Conservation (phyloP, 2,113 vertebrate species). For the Cyphomyrus plagiostoma region DNA sequence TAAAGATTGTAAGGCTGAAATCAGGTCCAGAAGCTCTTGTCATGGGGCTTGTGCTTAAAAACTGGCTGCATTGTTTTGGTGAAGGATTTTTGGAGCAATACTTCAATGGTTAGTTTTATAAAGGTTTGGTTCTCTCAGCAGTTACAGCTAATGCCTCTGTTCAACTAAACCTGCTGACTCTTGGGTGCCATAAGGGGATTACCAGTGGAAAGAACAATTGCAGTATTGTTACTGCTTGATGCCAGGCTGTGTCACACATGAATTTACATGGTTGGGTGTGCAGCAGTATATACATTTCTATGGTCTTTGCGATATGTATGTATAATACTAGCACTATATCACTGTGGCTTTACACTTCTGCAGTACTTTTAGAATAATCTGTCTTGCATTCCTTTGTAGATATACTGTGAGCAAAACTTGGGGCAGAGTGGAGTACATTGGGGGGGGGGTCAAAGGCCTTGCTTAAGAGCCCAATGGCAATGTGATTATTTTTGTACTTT, state of each 20-base stretch:
- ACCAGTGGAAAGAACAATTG: neutral
- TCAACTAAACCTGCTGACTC: conserved; percentile 20
- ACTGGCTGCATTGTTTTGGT: neutral
- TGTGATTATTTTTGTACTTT: neutral
- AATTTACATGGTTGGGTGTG: neutral
- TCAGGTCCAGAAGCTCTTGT: neutral
- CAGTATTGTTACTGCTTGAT: conserved; percentile 13
- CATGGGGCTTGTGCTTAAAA: neutral
- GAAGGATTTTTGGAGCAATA: neutral
- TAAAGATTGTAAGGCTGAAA: neutral
- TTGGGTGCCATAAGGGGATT: conserved; percentile 21
- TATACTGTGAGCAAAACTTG: neutral
- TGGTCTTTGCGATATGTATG: neutral
- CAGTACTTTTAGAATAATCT: neutral
- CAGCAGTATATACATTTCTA: neutral
- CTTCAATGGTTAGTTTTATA: neutral
- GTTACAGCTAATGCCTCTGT: neutral
- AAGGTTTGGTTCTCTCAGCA: neutral
- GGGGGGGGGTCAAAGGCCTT: neutral
- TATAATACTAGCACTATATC: neutral
- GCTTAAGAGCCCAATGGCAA: neutral
- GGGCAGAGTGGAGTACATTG: too few species aligned
- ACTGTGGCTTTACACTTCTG: neutral
- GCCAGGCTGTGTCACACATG: neutral
- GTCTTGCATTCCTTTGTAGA: neutral